Base-by-base conservation (phyloP, 2,113 vertebrate genomes). In the Platichthys flesus region DNA sequence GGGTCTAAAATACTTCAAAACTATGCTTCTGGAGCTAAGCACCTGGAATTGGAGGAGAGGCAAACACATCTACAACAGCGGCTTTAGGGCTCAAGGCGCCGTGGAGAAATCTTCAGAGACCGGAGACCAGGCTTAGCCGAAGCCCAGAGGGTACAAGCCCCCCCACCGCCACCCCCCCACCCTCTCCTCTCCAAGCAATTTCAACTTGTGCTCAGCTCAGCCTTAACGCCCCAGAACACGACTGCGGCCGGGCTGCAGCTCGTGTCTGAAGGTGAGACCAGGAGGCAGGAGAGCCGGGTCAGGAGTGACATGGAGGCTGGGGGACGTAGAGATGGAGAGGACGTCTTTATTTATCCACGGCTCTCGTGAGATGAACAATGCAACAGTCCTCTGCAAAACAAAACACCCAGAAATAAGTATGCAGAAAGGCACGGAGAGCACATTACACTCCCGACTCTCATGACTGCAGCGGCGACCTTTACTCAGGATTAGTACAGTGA, bases 41-140 rank as follows among this genome's bases (percentile, higher is more conserved):
- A 80, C 67, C 84, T 88, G 76, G 85, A 85, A 91, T 91, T 85
- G 84, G 69, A 74, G 79, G 65, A 16, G 61, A 21, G 76, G 79
- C 45, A 21, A 21, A 23, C 76, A 85, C 79, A 88, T 86, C 84
- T 67, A 82, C 85, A 51, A 80, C 65, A 74, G 61, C 77, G 74
- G 85, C 86, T 91, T 89, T 88, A 85, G 45, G 86, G 85, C 87
- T 89, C 86, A 90, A 80, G 86, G 82, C 18, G 56, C 77, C 20
- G 81, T 81, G 73, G 24, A 52, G 47, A 86, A 87, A 90, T 88
- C 82, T 89, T 64, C 82, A 83, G 78, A 79, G 82, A 78, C 67
- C 60, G 20, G 66, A 82, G 71, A 74, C 49, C 6, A 68, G 85
- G 87, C 84, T 91, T 90, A 91, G 70, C 67, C 9, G 71, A 79